Evolutionary conservation across 2,888 invertebrate species (phyloP).

Genomic region (Tetanocera ferruginea): DNA sequence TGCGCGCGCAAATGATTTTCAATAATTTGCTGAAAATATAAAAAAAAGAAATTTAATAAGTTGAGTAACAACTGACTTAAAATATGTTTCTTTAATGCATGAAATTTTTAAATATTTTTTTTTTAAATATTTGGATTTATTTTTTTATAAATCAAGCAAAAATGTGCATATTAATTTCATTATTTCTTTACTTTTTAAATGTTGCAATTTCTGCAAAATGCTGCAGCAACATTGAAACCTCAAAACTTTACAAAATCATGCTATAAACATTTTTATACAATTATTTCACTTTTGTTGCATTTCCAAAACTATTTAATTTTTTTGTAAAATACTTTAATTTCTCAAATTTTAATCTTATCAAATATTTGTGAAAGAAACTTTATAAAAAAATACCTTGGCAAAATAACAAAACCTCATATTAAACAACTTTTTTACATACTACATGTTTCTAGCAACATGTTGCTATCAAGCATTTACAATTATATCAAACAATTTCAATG

Average conservation of each 20-base stretch:
- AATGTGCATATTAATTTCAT: too few species aligned
- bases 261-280: too few species aligned
- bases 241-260: too few species aligned
- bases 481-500: not conserved
- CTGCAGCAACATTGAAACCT: not conserved
- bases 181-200: too few species aligned
- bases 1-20: slow-evolving; percentile 31
- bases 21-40: not conserved
- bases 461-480: slow-evolving; percentile 19
- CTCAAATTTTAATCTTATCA: too few species aligned
- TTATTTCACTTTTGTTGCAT: too few species aligned
- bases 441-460: slow-evolving; percentile 31
- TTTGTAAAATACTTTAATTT: too few species aligned
- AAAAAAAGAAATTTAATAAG: not conserved
- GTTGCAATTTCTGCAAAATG: not conserved
- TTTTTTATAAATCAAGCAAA: not conserved
- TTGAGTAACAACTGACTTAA: not conserved
- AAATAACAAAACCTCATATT: not conserved
- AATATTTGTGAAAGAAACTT: too few species aligned
- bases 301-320: too few species aligned
- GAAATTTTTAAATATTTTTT: not conserved
- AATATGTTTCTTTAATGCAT: not conserved
- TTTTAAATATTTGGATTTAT: not conserved
- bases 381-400: too few species aligned
- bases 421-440: slow-evolving; percentile 20